Conservation (phyloP, 2,888 invertebrate species). For the Ecdyonurus torrentis region DNA sequence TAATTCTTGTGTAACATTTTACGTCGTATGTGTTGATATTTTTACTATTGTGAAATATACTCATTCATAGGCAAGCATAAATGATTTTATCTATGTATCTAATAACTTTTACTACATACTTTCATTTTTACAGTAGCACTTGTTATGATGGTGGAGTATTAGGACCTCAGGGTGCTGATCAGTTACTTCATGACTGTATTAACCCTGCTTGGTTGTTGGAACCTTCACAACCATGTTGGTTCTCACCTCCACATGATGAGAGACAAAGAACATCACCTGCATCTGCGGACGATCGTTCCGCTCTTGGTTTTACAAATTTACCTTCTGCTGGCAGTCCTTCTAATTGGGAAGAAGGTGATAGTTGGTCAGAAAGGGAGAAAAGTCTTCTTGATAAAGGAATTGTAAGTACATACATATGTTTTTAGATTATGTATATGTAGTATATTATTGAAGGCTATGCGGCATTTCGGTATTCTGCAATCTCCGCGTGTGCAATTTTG, state of each 20-base stretch:
- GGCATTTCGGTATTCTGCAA: too few species aligned
- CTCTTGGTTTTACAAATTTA: conserved; percentile 5
- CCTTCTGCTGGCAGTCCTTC: conserved; percentile 7
- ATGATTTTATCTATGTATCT: neutral
- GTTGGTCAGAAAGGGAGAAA: conserved; percentile 36
- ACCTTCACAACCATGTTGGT: conserved; percentile 38
- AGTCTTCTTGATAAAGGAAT: conserved; percentile 37
- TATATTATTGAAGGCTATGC: too few species aligned
- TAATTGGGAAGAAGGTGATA: conserved; percentile 23
- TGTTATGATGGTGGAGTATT: conserved; percentile 23
- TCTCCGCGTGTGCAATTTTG: too few species aligned
- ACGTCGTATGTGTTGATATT: conserved; percentile 16
- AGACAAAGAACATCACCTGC: conserved; percentile 4
- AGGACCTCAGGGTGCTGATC: conserved; percentile 23
- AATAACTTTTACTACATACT: too few species aligned
- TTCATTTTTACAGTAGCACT: conserved; percentile 14
- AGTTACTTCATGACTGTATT: conserved; percentile 19
- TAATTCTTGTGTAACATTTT: too few species aligned
- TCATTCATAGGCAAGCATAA: too few species aligned
- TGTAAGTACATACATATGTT: conserved; percentile 22
- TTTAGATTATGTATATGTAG: conserved; percentile 7
- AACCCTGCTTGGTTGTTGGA: conserved; percentile 43
- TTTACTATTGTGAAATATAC: too few species aligned
- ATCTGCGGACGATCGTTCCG: conserved; percentile 21
- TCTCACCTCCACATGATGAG: conserved; percentile 7